Percentiles rank a stretch among this genome's conserved stretches.
These are phyloP conservation scores for Eilema griseolum DNA, from an alignment of 2,888 invertebrate species.

Conservation along the genomic window DNA sequence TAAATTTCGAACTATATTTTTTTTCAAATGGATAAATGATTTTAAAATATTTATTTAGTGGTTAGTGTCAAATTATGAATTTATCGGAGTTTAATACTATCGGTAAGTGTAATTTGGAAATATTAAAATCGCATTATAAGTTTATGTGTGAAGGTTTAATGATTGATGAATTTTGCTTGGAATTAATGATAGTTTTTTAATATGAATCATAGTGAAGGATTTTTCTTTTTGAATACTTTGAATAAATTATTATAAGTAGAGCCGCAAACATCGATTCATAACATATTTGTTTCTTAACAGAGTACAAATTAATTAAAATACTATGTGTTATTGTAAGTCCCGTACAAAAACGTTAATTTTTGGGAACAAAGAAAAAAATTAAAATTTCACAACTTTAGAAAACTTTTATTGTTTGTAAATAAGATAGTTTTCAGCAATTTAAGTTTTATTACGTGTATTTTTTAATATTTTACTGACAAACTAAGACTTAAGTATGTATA, in stretches of 20 bases:
- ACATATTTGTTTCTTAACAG: not conserved
- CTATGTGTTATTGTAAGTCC: not conserved
- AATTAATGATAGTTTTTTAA: not conserved
- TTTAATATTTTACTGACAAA: not conserved
- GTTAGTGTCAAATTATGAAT: constrained; percentile 58
- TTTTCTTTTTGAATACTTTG: not conserved
- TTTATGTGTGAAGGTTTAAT: not conserved
- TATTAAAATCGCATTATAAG: constrained; percentile 24
- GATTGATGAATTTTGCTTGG: constrained; percentile 1
- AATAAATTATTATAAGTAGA: not conserved
- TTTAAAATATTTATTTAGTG: constrained; percentile 49
- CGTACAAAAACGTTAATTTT: not conserved
- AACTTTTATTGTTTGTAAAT: not conserved
- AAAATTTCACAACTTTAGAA: not conserved
- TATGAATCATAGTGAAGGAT: not conserved
- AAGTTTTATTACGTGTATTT: not conserved
- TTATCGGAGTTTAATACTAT: constrained; percentile 51
- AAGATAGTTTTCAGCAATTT: not conserved
- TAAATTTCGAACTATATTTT: constrained; percentile 34
- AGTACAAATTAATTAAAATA: not conserved
- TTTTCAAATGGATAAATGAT: constrained; percentile 57
- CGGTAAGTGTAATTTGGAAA: constrained; percentile 55
- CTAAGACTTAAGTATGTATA: too few species aligned
- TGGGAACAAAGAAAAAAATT: not conserved
- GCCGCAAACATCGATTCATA: not conserved